Base-by-base conservation (phyloP, 2,888 invertebrate genomes). In the Alloplasta piceator region DNA sequence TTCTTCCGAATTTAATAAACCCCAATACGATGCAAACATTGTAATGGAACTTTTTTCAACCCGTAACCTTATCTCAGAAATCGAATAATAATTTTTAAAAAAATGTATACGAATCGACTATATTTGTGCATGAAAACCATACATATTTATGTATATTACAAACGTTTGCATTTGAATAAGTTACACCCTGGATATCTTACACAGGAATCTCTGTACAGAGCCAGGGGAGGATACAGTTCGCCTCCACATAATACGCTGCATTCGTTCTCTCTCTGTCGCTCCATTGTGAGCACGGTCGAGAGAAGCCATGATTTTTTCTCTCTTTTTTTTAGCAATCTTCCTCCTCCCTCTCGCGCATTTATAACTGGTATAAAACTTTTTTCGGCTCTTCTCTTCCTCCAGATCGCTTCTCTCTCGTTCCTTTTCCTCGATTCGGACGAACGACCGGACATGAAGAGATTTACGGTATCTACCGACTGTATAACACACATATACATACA, bases 381-480 rank as follows among this genome's bases (percentile, higher is more conserved):
- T 48, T 68, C 41, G 14, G 14, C 12, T 55, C 71, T 60, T 60
- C 70, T 66, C 66, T 61, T 39, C 70, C 64, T 68, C 50, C 38
- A 48, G 48, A 73, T 39, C 36, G 66, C 39, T 66, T 55, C 48
- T 66, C 66, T 70, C 71, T 72, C 61, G 48, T 74, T 77, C 73
- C 77, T 81, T 78, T 75, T 78, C 66, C 74, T 78, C 74, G 55
- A 67, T 78, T 67, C 74, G 73, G 73, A 75, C 78, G 78, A 78
- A 81, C 81, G 81, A 81, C 74, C 78, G 81, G 81, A 81, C 74
- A 78, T 66, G 36, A 55, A 61, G 67, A 81, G 78, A 81, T 81
- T 81, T 81, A 78, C 74, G 81, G 68, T 70, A 68, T 64, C 14
- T 58, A 79, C 68, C 48, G 48, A 26, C 26, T 26, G 3, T 26